Conservation (phyloP, 2,797 vertebrate genomes). For the Cynodonichthys magdalenae region DNA sequence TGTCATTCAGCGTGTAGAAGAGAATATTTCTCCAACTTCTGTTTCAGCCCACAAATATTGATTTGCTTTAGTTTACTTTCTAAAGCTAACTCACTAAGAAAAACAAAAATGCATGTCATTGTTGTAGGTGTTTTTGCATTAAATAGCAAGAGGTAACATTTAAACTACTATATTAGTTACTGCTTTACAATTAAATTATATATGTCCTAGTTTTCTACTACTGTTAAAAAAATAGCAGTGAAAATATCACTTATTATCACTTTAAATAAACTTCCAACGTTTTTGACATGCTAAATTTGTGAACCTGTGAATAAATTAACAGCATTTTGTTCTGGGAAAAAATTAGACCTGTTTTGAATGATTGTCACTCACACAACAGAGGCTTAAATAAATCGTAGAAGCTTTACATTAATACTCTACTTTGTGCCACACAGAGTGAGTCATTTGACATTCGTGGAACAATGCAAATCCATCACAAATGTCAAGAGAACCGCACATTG, state of each 20-base stretch:
- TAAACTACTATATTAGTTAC: too few relatives aligned
- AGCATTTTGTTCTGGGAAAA: neutral
- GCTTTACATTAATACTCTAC: slow-evolving; percentile 20
- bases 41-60: neutral
- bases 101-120: too few relatives aligned
- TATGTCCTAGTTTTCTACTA: too few relatives aligned
- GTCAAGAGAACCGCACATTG: slow-evolving; percentile 55
- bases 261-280: too few relatives aligned
- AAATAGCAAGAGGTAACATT: too few relatives aligned
- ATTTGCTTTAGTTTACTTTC: neutral
- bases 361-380: neutral
- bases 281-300: too few relatives aligned
- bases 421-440: slow-evolving; percentile 27
- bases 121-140: too few relatives aligned
- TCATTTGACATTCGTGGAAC: slow-evolving; percentile 54
- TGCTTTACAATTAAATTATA: too few relatives aligned
- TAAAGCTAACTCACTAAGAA: too few relatives aligned
- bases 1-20: slow-evolving; percentile 12
- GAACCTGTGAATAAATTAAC: too few relatives aligned
- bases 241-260: too few relatives aligned
- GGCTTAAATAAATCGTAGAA: slow-evolving; percentile 25
- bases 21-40: neutral
- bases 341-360: neutral
- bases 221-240: too few relatives aligned
- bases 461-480: slow-evolving; percentile 57